Evolutionary conservation across 2,888 invertebrate species (phyloP).

Genomic region (Leucania comma): DNA sequence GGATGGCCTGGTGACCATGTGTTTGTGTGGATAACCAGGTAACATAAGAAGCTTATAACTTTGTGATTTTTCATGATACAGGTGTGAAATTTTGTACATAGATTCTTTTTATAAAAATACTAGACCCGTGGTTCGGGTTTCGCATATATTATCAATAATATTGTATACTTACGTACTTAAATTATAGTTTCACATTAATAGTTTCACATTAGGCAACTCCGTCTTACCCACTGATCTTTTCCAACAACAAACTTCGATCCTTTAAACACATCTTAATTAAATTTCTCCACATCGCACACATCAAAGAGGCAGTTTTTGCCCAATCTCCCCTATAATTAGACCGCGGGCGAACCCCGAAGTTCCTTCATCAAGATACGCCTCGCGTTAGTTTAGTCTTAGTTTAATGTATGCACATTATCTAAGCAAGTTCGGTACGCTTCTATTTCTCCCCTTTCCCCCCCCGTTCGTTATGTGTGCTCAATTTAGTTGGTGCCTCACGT

Average conservation of each 20-base stretch:
- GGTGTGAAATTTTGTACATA: too few species aligned
- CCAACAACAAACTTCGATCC: slow-evolving; percentile 48
- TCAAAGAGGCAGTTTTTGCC: slow-evolving; percentile 72
- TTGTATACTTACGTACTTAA: neutral
- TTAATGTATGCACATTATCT: slow-evolving; percentile 91
- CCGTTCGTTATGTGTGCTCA: slow-evolving; percentile 79
- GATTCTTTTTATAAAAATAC: too few species aligned
- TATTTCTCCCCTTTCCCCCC: slow-evolving; percentile 68
- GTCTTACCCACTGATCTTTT: slow-evolving; percentile 39
- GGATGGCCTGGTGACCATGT: too few species aligned
- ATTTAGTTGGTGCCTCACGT: slow-evolving; percentile 75
- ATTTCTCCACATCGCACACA: slow-evolving; percentile 63
- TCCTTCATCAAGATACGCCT: slow-evolving; percentile 88
- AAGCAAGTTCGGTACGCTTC: slow-evolving; percentile 84
- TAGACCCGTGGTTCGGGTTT: too few species aligned
- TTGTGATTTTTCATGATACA: too few species aligned
- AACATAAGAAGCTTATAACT: too few species aligned
- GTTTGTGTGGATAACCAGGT: too few species aligned
- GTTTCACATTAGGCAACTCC: slow-evolving; percentile 29
- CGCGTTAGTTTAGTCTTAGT: slow-evolving; percentile 89
- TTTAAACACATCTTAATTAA: slow-evolving; percentile 63
- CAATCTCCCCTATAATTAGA: slow-evolving; percentile 84
- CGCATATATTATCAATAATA: too few species aligned
- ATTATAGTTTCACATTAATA: slow-evolving; percentile 44
- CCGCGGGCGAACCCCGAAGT: slow-evolving; percentile 82